Percentiles rank a stretch among this genome's conserved stretches.
These are phyloP conservation scores for Podarcis siculus DNA, from an alignment of 2,797 vertebrate genomes.

Conservation along the genomic window DNA sequence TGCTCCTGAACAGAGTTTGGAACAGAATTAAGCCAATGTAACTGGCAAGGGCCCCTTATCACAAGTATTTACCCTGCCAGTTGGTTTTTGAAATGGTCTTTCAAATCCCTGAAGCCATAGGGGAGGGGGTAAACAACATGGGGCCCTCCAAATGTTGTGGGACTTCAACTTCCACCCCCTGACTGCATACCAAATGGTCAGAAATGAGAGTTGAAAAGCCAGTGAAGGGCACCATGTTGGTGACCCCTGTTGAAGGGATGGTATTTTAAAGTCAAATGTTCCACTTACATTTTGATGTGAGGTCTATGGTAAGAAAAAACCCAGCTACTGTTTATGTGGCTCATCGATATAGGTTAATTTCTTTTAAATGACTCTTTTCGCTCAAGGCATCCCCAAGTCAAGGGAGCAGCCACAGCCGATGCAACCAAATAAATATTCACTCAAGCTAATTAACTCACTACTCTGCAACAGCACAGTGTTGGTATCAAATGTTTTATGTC, in stretches of 20 bases:
- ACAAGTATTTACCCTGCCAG: not conserved
- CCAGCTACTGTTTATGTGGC: not conserved
- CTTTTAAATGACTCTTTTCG: constrained; percentile 19
- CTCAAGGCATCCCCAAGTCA: constrained; percentile 17
- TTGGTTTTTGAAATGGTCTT: not conserved
- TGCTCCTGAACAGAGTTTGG: too few species aligned
- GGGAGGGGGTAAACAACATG: not conserved
- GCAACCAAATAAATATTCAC: constrained; percentile 68
- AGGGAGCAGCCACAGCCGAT: constrained; percentile 55
- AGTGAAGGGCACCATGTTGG: too few species aligned
- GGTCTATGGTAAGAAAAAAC: not conserved
- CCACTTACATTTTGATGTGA: constrained; percentile 19
- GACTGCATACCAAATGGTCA: too few species aligned
- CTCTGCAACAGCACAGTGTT: constrained; percentile 52
- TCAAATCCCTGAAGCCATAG: not conserved
- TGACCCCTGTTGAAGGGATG: not conserved
- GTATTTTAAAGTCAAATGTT: constrained; percentile 19
- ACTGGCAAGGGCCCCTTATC: too few species aligned
- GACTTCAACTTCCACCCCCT: too few species aligned
- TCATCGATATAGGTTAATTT: not conserved
- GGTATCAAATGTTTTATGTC: constrained; percentile 75
- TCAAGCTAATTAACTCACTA: constrained; percentile 74
- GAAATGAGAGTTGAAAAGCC: too few species aligned
- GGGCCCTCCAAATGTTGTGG: too few species aligned
- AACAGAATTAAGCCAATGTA: too few species aligned